Percentiles rank a stretch among this genome's conserved stretches.
phyloP scores from a whole-genome alignment of 2,797 vertebrate species.

The Fistularia commersonii region DNA sequence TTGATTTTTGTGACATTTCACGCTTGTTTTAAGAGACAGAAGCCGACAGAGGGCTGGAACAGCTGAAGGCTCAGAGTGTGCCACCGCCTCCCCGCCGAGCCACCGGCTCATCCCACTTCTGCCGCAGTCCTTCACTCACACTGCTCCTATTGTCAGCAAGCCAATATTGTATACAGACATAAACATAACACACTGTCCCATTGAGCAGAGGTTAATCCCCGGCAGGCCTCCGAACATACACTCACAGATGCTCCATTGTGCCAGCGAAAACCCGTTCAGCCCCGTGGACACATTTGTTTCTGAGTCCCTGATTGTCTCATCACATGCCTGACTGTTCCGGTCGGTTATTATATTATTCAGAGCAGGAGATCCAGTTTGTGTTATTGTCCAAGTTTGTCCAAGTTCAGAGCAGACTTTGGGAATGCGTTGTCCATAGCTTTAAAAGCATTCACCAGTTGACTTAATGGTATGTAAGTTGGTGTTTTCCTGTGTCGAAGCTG shows the following conservation, averaged over 20 bases:
- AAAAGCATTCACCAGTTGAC: too few relatives aligned
- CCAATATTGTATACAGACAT: slow-evolving; percentile 29
- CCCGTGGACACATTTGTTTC: slow-evolving; percentile 4
- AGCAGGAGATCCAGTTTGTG: background rate
- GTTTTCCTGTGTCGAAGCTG: too few relatives aligned
- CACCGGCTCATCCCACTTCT: slow-evolving; percentile 11
- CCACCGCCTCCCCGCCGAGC: slow-evolving; percentile 6
- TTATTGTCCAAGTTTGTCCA: slow-evolving; percentile 13
- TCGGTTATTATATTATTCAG: slow-evolving; percentile 17
- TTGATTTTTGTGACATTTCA: slow-evolving; percentile 24
- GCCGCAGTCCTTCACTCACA: slow-evolving; percentile 18
- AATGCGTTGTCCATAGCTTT: slow-evolving; percentile 6
- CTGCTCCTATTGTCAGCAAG: slow-evolving; percentile 33
- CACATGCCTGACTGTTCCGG: slow-evolving; percentile 33
- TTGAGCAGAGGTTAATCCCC: slow-evolving; percentile 32
- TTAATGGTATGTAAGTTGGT: too few relatives aligned
- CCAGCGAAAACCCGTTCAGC: slow-evolving; percentile 6
- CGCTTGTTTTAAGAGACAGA: slow-evolving; percentile 1
- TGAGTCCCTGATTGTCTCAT: slow-evolving; percentile 6
- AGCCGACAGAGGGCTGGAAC: background rate
- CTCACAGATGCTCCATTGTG: slow-evolving; percentile 46
- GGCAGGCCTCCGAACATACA: slow-evolving; percentile 26
- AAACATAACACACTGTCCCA: slow-evolving; percentile 35
- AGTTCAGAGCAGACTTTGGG: background rate
- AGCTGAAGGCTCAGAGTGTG: slow-evolving; percentile 1